Conservation (phyloP, 2,113 vertebrate species). For the Phalacrocorax aristotelis region DNA sequence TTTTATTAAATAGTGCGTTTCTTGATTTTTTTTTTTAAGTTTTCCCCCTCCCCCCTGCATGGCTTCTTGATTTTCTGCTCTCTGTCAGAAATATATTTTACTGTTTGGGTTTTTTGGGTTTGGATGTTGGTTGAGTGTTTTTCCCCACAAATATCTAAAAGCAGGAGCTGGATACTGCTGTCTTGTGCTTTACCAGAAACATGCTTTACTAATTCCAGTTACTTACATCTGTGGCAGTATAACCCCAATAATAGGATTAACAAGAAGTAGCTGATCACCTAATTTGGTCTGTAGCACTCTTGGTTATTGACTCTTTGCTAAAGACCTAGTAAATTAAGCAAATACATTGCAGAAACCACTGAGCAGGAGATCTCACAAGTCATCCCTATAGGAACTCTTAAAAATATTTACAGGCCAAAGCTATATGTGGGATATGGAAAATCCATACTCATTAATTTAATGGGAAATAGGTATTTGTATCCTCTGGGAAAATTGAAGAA, state of each 20-base stretch:
- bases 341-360: neutral
- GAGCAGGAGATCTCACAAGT: neutral
- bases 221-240: neutral
- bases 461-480: neutral
- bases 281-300: neutral
- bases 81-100: neutral
- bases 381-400: neutral
- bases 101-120: neutral
- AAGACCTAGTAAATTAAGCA: neutral
- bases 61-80: neutral
- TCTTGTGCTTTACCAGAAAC: neutral
- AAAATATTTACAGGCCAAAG: neutral
- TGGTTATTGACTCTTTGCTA: neutral
- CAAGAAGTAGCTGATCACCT: neutral
- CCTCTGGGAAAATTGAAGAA: neutral
- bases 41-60: too few species aligned
- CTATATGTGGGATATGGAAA: neutral
- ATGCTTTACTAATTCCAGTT: neutral
- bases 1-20: neutral
- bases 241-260: neutral
- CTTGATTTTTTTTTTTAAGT: neutral
- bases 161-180: neutral
- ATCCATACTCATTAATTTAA: neutral
- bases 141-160: neutral
- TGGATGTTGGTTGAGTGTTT: too few species aligned